Conservation (phyloP, 2,797 vertebrate species). For the Cygnus olor region DNA sequence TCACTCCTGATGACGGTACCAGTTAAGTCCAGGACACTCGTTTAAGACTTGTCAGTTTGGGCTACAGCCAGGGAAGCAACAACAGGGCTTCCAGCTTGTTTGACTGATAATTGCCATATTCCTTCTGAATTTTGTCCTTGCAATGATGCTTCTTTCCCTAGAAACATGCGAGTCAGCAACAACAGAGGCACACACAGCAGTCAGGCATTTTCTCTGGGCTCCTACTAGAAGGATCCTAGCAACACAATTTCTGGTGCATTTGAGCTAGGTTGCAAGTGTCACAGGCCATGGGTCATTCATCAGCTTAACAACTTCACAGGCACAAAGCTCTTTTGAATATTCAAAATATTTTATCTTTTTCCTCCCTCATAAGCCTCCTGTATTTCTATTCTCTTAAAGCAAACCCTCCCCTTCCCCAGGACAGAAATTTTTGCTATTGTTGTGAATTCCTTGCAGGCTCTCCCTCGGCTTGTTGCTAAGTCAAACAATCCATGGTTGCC, state of each 20-base stretch:
- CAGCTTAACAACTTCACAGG: constrained; percentile 3
- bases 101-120: not conserved
- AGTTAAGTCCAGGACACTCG: not conserved
- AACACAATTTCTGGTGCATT: not conserved
- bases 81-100: not conserved
- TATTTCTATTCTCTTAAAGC: not conserved
- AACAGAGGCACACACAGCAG: not conserved
- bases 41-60: not conserved
- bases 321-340: constrained; percentile 11
- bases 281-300: not conserved
- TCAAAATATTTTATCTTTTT: not conserved
- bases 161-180: not conserved
- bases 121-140: not conserved
- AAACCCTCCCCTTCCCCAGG: not conserved
- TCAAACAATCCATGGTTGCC: not conserved
- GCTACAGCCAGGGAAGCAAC: not conserved
- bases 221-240: not conserved
- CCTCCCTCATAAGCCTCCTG: not conserved
- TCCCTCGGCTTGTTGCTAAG: not conserved
- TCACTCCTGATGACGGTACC: not conserved
- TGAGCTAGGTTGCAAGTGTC: not conserved
- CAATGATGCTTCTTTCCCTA: not conserved
- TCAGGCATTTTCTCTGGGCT: not conserved
- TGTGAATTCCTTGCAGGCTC: not conserved
- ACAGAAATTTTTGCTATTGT: not conserved